Evolutionary conservation across 2,888 invertebrate genomes (phyloP), one percentile per base, ranked within the genome.

Genomic region (Tenthredo amoena): DNA sequence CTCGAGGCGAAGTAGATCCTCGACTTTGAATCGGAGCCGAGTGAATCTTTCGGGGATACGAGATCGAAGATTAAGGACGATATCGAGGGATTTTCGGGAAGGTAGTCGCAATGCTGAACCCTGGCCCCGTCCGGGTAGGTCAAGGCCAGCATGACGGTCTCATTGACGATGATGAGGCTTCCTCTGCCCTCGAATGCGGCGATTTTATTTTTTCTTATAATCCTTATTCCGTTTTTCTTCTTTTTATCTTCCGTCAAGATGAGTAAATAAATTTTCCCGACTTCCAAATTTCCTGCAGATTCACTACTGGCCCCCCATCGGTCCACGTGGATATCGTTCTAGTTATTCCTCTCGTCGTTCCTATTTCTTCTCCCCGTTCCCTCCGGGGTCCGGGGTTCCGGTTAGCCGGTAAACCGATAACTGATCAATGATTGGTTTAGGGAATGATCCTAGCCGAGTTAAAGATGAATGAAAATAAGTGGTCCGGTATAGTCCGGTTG

Each of bases 81-180:
- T 68, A 47, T 62, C 72, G 47, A 31, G 26, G 65, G 31, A 62
- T 79, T 65, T 50, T 72, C 43, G 85, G 74, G 74, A 58, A 90
- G 89, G 90, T 91, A 90, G 89, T 90, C 88, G 90, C 91, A 89
- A 90, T 91, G 90, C 92, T 92, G 91, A 92, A 92, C 91, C 91
- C 90, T 91, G 89, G 91, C 91, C 92, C 91, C 91, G 90, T 89
- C 91, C 90, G 90, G 90, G 91, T 91, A 90, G 90, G 91, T 91
- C 92, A 90, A 92, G 91, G 89, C 91, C 91, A 89, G 92, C 92
- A 92, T 92, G 92, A 92, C 92, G 91, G 89, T 92, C 91, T 92
- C 92, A 91, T 91, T 91, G 90, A 90, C 89, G 87, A 83, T 68
- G 83, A 81, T 81, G 34, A 62, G 62, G 81, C 81, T 62, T 81